phyloP scores from a whole-genome alignment of 2,113 vertebrate species.

The Symphodus melops region DNA sequence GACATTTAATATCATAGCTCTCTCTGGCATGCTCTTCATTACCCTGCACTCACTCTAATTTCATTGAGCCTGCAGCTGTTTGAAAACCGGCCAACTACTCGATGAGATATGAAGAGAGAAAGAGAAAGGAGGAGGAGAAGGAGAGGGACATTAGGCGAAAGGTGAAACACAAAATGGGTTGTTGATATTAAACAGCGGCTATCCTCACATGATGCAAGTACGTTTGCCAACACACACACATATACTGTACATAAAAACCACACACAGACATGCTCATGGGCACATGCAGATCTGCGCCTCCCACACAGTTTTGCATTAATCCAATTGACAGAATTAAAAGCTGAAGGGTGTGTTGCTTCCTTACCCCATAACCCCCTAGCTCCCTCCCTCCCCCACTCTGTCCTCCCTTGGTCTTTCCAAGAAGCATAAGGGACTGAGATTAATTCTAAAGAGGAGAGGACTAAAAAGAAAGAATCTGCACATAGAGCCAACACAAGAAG shows the following conservation, averaged over 20 bases:
- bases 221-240: conserved; percentile 15
- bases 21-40: conserved; percentile 70
- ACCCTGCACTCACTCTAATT: conserved; percentile 76
- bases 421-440: conserved; percentile 60
- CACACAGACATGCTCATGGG: background rate
- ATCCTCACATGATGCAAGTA: conserved; percentile 53
- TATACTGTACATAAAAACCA: background rate
- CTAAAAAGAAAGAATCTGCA: conserved; percentile 60
- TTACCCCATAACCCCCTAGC: conserved; percentile 5
- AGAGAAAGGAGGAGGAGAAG: conserved; percentile 16
- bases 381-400: background rate
- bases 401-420: conserved; percentile 8
- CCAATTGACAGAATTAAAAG: conserved; percentile 75
- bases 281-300: conserved; percentile 36
- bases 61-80: conserved; percentile 72
- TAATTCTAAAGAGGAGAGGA: conserved; percentile 66
- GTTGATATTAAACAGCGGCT: conserved; percentile 69
- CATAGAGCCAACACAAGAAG: conserved; percentile 5
- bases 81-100: conserved; percentile 70
- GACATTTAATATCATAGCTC: conserved; percentile 72
- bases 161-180: conserved; percentile 57
- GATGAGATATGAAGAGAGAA: conserved; percentile 59
- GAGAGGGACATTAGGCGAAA: conserved; percentile 36
- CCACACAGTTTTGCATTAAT: conserved; percentile 64
- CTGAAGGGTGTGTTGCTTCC: conserved; percentile 64